Base-by-base conservation (phyloP, 2,888 invertebrate species). In the Bruchidius siliquastri region DNA sequence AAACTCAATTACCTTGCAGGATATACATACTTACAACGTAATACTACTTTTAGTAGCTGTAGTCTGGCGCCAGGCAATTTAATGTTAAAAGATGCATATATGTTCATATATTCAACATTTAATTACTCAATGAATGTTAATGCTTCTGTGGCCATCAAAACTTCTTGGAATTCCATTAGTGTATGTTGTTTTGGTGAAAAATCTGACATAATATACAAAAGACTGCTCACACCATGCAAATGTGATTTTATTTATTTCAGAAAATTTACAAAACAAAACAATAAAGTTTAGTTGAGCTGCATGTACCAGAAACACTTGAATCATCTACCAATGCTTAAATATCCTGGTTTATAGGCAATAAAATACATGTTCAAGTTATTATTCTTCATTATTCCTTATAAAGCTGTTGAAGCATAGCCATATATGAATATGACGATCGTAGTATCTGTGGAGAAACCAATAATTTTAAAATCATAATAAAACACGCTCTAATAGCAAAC, bases 391-490 rank as follows among this genome's bases (percentile, higher is more conserved):
- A 49, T 68, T 67, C 67, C 68, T n/a, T 68, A n/a, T 71, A 74
- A 74, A 71, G 22, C 68, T 70, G 72, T 69, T 73, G 71, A 20
- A 75, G 68, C n/a, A 73, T 73, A 13, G 72, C 73, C 68, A 75
- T 71, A 30, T 73, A 75, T 20, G 75, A 75, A 66, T 75, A 75
- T 4, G 75, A 71, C 3, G 75, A 71, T 26, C 73, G 30, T 3
- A 75, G 67, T 66, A 75, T 75, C 73, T 75, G 30, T n/a, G 73
- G 67, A 20, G 67, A 71, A 82, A 86, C 84, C 78, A 88, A 88
- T 85, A n/a, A 6, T 20, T 21, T 20, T 20, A 70, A 71, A 20
- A 67, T 26, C 49, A 69, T 67, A 2, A 30, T 30, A n/a, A n/a
- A n/a, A n/a, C n/a, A n/a, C n/a, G n/a, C n/a, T n/a, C n/a, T n/a